Base-by-base conservation (phyloP, 2,888 invertebrate species). In the Campaea margaritaria region DNA sequence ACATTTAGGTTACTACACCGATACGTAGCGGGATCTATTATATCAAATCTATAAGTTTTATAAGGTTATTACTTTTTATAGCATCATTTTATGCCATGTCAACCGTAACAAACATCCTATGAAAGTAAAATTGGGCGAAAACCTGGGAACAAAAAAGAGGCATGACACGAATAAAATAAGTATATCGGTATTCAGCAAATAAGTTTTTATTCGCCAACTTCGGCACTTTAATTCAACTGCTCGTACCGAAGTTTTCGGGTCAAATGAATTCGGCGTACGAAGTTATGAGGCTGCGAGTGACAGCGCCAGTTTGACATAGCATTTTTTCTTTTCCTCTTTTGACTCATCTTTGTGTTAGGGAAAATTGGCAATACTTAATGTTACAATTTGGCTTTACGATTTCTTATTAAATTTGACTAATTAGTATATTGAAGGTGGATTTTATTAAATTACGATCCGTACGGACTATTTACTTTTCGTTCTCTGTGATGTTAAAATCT, bases 201-300 rank as follows among this genome's bases (percentile, higher is more conserved):
- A 56, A 51, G 42, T 61, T 56, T 42, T 31, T 58, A 49, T 36
- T 44, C 36, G 10, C 2, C 14, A 44, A 56, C 38, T 56, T 54
- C 28, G 39, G 27, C 54, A 50, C 43, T 55, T 51, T 47, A 51
- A 52, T 43, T 48, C 60, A 51, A 51, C 47, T 45, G 49, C 27
- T 53, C 41, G 12, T 49, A 21, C 11, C 34, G 14, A 51, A 58
- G 52, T 58, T 63, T 49, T 54, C 39, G 58, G 58, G 45, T 49
- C 55, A 42, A 52, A 62, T 48, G 21, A 56, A 47, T 53, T 47
- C 43, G 11, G 9, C 39, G 34, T 59, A 31, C 31, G 13, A 12
- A 41, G 41, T 44, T 31, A 9, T 9, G 31, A 31, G 31, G 9
- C 55, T 55, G 63, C 47, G 42, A 52, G 41, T 48, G 63, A 58